These are phyloP conservation scores for Nasua narica DNA, from an alignment of 2,797 vertebrate genomes.

Conservation along the genomic window DNA sequence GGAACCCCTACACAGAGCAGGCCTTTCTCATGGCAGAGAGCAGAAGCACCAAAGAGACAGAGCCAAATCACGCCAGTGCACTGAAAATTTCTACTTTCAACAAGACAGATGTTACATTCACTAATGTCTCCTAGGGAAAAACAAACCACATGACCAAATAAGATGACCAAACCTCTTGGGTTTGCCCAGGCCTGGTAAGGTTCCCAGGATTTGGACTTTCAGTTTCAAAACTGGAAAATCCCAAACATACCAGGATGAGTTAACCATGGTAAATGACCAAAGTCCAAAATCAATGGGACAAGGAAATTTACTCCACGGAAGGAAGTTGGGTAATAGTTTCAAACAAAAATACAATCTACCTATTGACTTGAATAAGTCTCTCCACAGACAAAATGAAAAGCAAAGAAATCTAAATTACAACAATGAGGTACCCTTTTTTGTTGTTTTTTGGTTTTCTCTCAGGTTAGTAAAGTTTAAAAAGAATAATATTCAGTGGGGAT, in stretches of 20 bases:
- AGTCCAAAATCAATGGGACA: background rate
- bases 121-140: background rate
- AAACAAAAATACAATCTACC: constrained; percentile 4
- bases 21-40: background rate
- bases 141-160: background rate
- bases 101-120: background rate
- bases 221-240: background rate
- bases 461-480: constrained; percentile 28
- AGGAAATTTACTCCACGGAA: background rate
- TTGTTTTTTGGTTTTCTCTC: background rate
- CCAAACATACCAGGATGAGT: background rate
- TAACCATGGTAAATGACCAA: background rate
- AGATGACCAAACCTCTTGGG: background rate
- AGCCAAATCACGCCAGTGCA: background rate
- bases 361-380: background rate
- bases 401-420: constrained; percentile 2
- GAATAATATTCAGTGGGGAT: background rate
- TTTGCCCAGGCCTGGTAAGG: background rate
- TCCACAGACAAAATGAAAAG: background rate
- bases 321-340: background rate
- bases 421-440: background rate
- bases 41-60: background rate
- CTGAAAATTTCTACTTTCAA: background rate
- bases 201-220: background rate
- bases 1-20: background rate